A percentile compares a stretch with the other conserved stretches of the same genome.
phyloP scores from a whole-genome alignment of 2,888 invertebrate species.

The Spisula subtruncata region DNA sequence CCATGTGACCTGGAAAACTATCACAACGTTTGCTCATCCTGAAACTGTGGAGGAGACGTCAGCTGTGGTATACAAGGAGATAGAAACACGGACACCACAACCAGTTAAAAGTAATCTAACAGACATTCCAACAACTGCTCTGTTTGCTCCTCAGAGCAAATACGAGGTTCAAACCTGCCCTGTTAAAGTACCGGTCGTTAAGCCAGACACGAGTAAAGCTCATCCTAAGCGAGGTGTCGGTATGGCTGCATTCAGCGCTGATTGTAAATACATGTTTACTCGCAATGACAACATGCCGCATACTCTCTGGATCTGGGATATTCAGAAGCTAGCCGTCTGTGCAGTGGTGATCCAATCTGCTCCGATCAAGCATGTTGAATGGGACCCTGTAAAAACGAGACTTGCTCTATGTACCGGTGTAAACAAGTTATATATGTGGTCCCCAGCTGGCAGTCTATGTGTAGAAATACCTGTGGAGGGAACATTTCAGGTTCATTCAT shows the following conservation, averaged over 20 bases:
- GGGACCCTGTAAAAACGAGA: conserved; percentile 86
- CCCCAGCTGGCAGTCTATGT: conserved; percentile 86
- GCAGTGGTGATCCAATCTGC: conserved; percentile 87
- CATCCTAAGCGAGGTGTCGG: conserved; percentile 87
- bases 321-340: conserved; percentile 83
- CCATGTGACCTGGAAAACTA: conserved; percentile 87
- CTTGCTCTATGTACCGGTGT: conserved; percentile 87
- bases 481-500: conserved; percentile 84
- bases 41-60: conserved; percentile 76
- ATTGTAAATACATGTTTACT: conserved; percentile 86
- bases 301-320: conserved; percentile 88
- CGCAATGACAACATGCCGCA: conserved; percentile 88
- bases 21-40: conserved; percentile 85
- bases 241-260: conserved; percentile 84
- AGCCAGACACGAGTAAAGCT: conserved; percentile 86
- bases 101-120: conserved; percentile 76
- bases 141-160: conserved; percentile 85
- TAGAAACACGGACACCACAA: conserved; percentile 80
- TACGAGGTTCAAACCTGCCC: conserved; percentile 82
- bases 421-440: conserved; percentile 88
- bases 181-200: conserved; percentile 83
- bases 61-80: conserved; percentile 84
- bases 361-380: conserved; percentile 86
- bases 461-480: conserved; percentile 87
- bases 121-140: conserved; percentile 79